These are phyloP conservation scores for Calcarius lapponicus DNA, from an alignment of 2,797 vertebrate species.

Conservation along the genomic window DNA sequence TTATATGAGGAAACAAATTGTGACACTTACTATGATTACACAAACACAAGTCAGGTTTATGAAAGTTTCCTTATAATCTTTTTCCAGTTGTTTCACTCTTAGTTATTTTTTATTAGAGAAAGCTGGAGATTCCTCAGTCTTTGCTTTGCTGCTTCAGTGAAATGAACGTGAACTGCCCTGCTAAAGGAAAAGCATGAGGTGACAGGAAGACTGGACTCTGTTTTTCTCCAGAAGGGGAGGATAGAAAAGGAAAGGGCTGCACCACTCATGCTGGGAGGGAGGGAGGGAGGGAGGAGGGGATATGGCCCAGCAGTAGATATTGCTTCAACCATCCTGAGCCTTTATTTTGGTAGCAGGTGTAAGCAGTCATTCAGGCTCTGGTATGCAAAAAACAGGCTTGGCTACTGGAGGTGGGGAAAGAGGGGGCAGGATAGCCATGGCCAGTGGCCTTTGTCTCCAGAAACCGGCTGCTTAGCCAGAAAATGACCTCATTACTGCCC, in stretches of 20 bases:
- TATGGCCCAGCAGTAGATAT: background rate
- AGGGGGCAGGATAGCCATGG: background rate
- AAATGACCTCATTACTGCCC: background rate
- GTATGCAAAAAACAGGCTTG: background rate
- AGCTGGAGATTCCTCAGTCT: background rate
- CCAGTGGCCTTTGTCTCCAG: background rate
- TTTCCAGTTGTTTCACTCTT: background rate
- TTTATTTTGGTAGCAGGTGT: background rate
- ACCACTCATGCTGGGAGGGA: background rate
- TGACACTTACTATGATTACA: background rate
- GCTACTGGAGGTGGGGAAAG: background rate
- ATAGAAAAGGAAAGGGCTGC: background rate
- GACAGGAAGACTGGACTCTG: background rate
- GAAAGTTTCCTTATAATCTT: background rate
- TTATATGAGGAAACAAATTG: background rate
- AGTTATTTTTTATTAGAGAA: background rate
- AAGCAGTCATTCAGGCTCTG: background rate
- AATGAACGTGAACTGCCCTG: background rate
- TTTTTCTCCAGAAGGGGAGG: background rate
- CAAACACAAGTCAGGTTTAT: background rate
- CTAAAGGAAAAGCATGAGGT: background rate
- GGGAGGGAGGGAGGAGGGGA: background rate
- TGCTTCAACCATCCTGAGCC: background rate
- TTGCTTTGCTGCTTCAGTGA: background rate
- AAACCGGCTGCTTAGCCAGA: background rate